These are phyloP conservation scores for Leucoraja ocellata DNA, from an alignment of 2,797 vertebrate genomes.

Conservation along the genomic window DNA sequence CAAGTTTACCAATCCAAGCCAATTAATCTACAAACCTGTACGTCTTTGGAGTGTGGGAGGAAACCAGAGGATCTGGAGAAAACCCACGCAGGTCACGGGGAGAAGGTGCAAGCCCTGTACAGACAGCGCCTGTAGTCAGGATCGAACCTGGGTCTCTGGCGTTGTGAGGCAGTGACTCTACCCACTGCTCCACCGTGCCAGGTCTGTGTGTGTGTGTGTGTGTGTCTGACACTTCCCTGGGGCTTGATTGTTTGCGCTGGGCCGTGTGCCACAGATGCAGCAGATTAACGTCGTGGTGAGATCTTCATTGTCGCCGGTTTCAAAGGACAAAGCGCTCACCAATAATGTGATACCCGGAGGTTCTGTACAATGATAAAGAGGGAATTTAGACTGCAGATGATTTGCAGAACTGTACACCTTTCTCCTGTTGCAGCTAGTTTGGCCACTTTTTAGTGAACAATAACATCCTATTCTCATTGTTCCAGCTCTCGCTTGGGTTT, in stretches of 20 bases:
- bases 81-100: too few species aligned
- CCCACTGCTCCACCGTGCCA: not conserved
- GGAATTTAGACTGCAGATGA: not conserved
- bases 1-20: too few species aligned
- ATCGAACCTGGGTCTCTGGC: too few species aligned
- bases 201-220: too few species aligned
- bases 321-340: not conserved
- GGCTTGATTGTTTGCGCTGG: slow-evolving; percentile 18
- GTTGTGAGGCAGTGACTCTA: too few species aligned
- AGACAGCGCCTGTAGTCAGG: too few species aligned
- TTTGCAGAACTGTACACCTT: not conserved
- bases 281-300: not conserved
- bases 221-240: not conserved
- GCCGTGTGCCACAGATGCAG: slow-evolving; percentile 22
- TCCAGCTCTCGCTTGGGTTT: not conserved
- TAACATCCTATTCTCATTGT: not conserved
- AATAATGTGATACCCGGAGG: not conserved
- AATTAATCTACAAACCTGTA: too few species aligned
- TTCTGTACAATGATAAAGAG: slow-evolving; percentile 3
- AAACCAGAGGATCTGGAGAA: too few species aligned
- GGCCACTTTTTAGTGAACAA: not conserved
- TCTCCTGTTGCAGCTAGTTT: not conserved
- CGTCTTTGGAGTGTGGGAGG: too few species aligned
- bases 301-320: not conserved
- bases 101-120: too few species aligned